Conservation (phyloP, 2,113 vertebrate species). For the Tachycineta bicolor region DNA sequence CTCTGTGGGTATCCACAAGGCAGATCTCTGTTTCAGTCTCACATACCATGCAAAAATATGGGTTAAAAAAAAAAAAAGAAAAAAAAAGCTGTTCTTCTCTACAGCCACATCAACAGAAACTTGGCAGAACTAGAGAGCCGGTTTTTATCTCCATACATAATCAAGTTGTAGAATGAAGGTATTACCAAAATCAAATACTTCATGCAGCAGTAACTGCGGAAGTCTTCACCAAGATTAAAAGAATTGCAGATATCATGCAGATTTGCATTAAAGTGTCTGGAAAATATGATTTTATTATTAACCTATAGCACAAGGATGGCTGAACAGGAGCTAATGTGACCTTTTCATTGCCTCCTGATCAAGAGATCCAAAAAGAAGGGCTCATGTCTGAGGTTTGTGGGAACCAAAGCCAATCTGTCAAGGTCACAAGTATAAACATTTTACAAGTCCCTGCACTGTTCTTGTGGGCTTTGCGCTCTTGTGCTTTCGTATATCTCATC, state of each 20-base stretch:
- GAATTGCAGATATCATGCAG: not conserved
- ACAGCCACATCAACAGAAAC: not conserved
- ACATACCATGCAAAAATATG: not conserved
- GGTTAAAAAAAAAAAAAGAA: too few species aligned
- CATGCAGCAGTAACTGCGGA: fast-evolving
- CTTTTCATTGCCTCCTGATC: not conserved
- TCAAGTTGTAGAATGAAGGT: not conserved
- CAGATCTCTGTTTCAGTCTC: not conserved
- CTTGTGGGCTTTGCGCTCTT: not conserved
- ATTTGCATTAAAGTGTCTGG: not conserved
- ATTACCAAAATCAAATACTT: not conserved
- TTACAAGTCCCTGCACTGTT: not conserved
- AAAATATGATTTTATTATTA: not conserved
- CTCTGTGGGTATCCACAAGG: not conserved
- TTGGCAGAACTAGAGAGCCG: not conserved
- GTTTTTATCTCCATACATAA: not conserved
- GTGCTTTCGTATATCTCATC: not conserved
- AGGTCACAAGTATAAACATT: not conserved
- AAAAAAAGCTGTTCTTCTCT: not conserved
- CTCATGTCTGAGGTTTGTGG: not conserved
- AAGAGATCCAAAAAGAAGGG: not conserved
- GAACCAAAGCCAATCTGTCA: not conserved
- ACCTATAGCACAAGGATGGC: not conserved
- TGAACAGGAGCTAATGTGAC: not conserved
- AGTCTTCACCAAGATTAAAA: not conserved